Percentiles rank a stretch among this genome's conserved stretches.
Conservation (phyloP, 2,888 invertebrate species). For the Thereva nobilitata region DNA sequence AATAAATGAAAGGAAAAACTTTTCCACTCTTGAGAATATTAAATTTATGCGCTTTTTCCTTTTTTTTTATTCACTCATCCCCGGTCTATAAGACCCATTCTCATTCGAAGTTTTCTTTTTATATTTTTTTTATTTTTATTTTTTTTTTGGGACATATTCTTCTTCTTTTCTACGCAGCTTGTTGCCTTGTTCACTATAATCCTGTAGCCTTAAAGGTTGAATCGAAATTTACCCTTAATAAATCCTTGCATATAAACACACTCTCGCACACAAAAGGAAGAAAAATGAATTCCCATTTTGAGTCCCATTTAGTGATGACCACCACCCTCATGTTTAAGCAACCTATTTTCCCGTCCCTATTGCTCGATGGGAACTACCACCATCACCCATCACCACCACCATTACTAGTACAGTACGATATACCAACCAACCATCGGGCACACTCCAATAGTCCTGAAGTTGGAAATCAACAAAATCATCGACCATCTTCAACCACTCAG, state of each 20-base stretch:
- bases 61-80: neutral
- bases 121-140: neutral
- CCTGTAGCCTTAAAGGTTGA: constrained; percentile 26
- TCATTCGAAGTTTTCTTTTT: neutral
- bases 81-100: too few species aligned
- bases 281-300: constrained; percentile 33
- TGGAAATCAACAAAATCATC: constrained; percentile 35
- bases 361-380: too few species aligned
- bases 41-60: constrained; percentile 21
- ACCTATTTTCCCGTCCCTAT: too few species aligned
- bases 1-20: constrained; percentile 26
- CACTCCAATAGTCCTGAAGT: neutral
- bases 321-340: constrained; percentile 7
- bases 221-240: constrained; percentile 34
- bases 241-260: constrained; percentile 32
- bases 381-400: too few species aligned
- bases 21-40: constrained; percentile 23
- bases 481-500: constrained; percentile 35
- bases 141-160: neutral
- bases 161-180: constrained; percentile 23
- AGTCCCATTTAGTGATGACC: constrained; percentile 31
- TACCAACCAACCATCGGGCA: neutral
- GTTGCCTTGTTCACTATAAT: constrained; percentile 34
- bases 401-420: too few species aligned
- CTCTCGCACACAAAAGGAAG: constrained; percentile 12